Conservation (phyloP, 2,888 invertebrate species). For the Graphium colonna region DNA sequence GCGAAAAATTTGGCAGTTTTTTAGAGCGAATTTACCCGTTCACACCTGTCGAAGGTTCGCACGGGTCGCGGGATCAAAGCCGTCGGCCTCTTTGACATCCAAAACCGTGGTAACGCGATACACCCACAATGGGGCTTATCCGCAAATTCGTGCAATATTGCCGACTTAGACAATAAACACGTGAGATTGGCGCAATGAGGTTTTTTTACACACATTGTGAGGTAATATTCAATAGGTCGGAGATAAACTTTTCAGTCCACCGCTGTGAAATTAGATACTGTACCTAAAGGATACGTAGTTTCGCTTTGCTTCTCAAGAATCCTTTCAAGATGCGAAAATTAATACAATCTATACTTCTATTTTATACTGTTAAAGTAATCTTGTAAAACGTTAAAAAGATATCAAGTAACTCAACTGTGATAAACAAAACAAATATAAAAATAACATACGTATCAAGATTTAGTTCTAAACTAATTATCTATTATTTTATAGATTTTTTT, state of each 20-base stretch:
- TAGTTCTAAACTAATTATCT: no score
- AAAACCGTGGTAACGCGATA: slow-evolving; percentile 56
- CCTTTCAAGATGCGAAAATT: neutral
- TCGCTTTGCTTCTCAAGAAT: neutral
- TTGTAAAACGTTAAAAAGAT: no score
- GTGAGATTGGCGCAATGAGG: slow-evolving; percentile 18
- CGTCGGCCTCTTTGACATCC: slow-evolving; percentile 28
- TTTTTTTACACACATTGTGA: neutral
- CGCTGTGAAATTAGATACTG: slow-evolving; percentile 24
- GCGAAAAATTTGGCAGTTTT: slow-evolving; percentile 34
- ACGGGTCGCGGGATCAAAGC: slow-evolving; percentile 30
- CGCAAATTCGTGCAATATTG: slow-evolving; percentile 39
- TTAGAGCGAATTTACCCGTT: slow-evolving; percentile 53
- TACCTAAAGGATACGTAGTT: slow-evolving; percentile 12
- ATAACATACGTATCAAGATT: no score
- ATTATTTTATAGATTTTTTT: no score
- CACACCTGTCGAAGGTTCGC: slow-evolving; percentile 59
- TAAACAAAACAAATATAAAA: no score
- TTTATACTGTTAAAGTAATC: no score
- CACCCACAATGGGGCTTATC: slow-evolving; percentile 47
- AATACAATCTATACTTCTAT: neutral
- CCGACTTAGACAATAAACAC: slow-evolving; percentile 28
- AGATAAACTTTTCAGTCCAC: slow-evolving; percentile 26
- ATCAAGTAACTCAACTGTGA: no score
- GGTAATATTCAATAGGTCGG: neutral